These are phyloP conservation scores for Oreochromis grahami DNA, from an alignment of 2,797 vertebrate genomes.

Conservation along the genomic window DNA sequence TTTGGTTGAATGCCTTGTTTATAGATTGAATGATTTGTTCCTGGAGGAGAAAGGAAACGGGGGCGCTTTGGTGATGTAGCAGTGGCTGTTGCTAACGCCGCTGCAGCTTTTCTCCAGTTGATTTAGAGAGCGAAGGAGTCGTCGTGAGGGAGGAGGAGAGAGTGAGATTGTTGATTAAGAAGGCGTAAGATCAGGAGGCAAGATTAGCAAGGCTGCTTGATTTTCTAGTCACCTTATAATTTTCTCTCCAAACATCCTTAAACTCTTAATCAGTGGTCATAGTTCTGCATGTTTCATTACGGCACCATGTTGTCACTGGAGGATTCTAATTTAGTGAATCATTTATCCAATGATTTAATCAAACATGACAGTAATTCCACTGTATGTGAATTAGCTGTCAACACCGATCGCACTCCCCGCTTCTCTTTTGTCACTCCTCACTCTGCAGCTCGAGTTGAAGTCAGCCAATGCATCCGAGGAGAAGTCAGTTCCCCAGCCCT, in stretches of 20 bases:
- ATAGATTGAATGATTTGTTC: conserved; percentile 7
- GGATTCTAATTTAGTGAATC: conserved; percentile 51
- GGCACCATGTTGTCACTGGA: conserved; percentile 7
- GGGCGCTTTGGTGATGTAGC: conserved; percentile 5
- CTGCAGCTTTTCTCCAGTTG: conserved; percentile 37
- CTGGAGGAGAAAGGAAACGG: conserved; percentile 13
- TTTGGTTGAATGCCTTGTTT: conserved; percentile 9
- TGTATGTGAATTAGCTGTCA: conserved; percentile 60
- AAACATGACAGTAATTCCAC: conserved; percentile 55
- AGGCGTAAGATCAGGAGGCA: conserved; percentile 51
- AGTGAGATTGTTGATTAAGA: conserved; percentile 59
- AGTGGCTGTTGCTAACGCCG: background rate
- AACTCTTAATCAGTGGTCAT: conserved; percentile 56
- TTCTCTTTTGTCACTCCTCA: conserved; percentile 33
- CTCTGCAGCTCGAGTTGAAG: conserved; percentile 47
- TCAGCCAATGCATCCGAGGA: conserved; percentile 33
- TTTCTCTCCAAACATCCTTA: conserved; percentile 33
- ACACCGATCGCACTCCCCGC: conserved; percentile 31
- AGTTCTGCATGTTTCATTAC: conserved; percentile 37
- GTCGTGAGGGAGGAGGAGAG: conserved; percentile 13
- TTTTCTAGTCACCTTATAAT: conserved; percentile 60
- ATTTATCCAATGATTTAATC: conserved; percentile 57
- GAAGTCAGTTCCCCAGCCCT: conserved; percentile 35
- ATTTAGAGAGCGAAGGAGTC: conserved; percentile 33
- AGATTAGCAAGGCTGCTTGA: conserved; percentile 56